phyloP scores from a whole-genome alignment of 2,797 vertebrate species.

The Hylomyscus alleni region DNA sequence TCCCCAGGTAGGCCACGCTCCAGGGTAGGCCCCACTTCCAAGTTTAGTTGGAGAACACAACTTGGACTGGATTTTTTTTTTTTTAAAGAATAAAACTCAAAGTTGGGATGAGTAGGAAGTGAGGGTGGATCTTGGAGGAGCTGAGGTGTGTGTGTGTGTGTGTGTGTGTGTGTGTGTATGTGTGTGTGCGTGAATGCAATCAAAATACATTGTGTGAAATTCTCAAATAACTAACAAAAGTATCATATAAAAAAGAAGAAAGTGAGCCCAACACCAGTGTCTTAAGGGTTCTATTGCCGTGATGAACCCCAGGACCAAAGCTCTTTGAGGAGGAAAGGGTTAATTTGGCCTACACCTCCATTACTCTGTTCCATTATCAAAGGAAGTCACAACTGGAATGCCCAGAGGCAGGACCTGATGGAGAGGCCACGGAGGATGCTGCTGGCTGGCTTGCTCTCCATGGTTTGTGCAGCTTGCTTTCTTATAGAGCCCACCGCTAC shows the following conservation, averaged over 20 bases:
- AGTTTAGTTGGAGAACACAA: background rate
- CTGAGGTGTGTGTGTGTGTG: too few relatives aligned
- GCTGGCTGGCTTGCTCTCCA: background rate
- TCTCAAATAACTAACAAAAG: background rate
- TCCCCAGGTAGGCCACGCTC: background rate
- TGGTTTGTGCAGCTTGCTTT: background rate
- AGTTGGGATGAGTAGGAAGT: background rate
- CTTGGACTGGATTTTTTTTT: background rate
- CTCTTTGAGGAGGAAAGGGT: background rate
- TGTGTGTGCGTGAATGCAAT: background rate
- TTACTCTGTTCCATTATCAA: too few relatives aligned
- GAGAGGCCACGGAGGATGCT: background rate
- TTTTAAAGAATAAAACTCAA: background rate
- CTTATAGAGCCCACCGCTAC: background rate
- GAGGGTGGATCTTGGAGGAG: background rate
- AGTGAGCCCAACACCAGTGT: background rate
- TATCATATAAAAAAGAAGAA: background rate
- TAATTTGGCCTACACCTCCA: background rate
- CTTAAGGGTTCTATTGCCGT: background rate
- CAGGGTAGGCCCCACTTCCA: background rate
- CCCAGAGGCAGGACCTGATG: background rate
- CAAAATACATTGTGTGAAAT: background rate
- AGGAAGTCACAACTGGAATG: background rate
- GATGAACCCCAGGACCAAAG: background rate
- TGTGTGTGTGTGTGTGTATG: too few relatives aligned